Percentiles rank a stretch among this genome's conserved stretches.
phyloP scores from a whole-genome alignment of 2,888 invertebrate genomes.

The Pomacea canaliculata region DNA sequence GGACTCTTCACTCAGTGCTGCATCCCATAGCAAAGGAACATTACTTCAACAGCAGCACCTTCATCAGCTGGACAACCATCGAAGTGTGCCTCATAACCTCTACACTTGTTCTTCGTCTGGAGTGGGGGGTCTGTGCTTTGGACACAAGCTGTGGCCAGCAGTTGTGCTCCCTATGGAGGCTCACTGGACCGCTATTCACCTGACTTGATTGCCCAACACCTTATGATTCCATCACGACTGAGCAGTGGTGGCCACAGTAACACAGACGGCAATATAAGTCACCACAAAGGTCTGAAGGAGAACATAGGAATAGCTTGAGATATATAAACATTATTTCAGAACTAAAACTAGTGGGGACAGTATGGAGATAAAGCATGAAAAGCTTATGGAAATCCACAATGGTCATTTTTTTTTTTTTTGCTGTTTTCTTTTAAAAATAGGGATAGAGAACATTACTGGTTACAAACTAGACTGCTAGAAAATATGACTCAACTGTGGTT shows the following conservation, averaged over 20 bases:
- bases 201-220: conserved; percentile 50
- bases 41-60: not conserved
- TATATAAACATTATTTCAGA: not conserved
- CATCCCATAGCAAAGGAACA: not conserved
- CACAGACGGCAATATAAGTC: conserved; percentile 51
- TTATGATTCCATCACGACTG: conserved; percentile 54
- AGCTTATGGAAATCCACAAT: not conserved
- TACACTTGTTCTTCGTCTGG: conserved; percentile 29
- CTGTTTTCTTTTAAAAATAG: too few species aligned
- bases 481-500: too few species aligned
- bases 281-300: conserved; percentile 59
- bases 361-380: conserved; percentile 5
- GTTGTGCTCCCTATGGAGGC: conserved; percentile 31
- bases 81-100: conserved; percentile 58
- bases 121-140: conserved; percentile 31
- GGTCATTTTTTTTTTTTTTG: too few species aligned
- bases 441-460: too few species aligned
- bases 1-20: conserved; percentile 47
- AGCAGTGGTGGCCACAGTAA: conserved; percentile 57
- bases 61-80: conserved; percentile 45
- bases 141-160: conserved; percentile 49
- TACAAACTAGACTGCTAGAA: too few species aligned
- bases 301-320: conserved; percentile 58
- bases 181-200: conserved; percentile 51
- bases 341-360: not conserved